Base-by-base conservation (phyloP, 2,888 invertebrate genomes). In the Agonopterix arenella region DNA sequence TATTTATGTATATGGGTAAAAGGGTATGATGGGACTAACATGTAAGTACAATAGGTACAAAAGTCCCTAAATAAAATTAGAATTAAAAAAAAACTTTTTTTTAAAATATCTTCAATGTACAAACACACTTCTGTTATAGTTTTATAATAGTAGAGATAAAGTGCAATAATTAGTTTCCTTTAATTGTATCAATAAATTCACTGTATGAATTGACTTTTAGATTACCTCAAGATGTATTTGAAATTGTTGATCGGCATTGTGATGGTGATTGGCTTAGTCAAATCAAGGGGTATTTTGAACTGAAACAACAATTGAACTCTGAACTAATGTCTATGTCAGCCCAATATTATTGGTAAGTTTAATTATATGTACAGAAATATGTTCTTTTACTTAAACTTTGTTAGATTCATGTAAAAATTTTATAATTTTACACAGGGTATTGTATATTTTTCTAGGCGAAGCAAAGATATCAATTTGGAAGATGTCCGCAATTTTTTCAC, bases 261-360 rank as follows among this genome's bases (percentile, higher is more conserved):
- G 51, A 63, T 52, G 69, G 67, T 10, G 56, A 66, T 45, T 76
- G 76, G 76, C 52, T 69, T 2, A 46, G 61, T 46, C 68, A 73
- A 53, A 40, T 73, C 2, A 71, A 70, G 55, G 49, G 54, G 18
- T 76, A 62, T 55, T 60, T 55, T 48, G 54, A 48, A 41, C 40
- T 72, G 1, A 68, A 62, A 50, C 61, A 59, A 47, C 51, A 51
- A 16, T 49, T 76, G 41, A 54, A 57, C 46, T 42, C 43, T 36
- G 61, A 74, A 55, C 51, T 73, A 47, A 50, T 57, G 18, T 36
- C 53, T 0, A 73, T 80, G 73, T 73, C 80, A 43, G 60, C 73
- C 5, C 63, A 67, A 54, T 72, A 59, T 66, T 74, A 71, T 56
- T 64, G 69, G 80, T 78, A 59, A 66, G 71, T 64, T 43, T 13